Evolutionary conservation across 2,888 invertebrate genomes (phyloP).

Genomic region (Conchocele bisecta): DNA sequence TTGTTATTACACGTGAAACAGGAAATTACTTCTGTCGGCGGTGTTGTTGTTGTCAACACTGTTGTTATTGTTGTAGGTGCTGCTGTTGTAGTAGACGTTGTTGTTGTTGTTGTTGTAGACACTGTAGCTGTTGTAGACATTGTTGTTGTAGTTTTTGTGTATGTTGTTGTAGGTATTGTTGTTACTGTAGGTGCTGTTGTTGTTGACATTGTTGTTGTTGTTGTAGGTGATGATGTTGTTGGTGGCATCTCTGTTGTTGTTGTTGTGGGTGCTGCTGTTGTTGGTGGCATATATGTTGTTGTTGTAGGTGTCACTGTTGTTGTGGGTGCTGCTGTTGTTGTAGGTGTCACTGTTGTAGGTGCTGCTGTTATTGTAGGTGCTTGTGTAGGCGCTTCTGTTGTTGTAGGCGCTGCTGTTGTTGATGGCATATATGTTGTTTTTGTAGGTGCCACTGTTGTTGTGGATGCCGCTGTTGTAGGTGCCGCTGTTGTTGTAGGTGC

Average conservation of each 20-base stretch:
- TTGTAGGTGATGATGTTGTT: neutral
- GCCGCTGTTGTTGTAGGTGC: neutral
- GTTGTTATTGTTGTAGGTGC: neutral
- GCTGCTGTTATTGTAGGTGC: too few relatives aligned
- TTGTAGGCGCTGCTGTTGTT: too few relatives aligned
- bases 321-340: too few relatives aligned
- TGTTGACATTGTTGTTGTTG: neutral
- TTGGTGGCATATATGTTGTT: too few relatives aligned
- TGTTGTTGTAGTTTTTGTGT: slow-evolving; percentile 2
- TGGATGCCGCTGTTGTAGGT: neutral
- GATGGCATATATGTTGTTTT: too few relatives aligned
- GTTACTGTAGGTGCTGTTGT: neutral
- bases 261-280: too few relatives aligned
- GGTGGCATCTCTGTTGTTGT: too few relatives aligned
- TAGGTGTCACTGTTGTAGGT: too few relatives aligned
- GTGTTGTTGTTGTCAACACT: slow-evolving; percentile 12
- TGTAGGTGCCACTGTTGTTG: too few relatives aligned
- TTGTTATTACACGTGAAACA: slow-evolving; percentile 32
- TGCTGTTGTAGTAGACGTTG: neutral
- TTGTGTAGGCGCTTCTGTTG: too few relatives aligned
- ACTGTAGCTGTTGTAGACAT: neutral
- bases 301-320: too few relatives aligned
- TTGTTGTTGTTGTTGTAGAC: neutral
- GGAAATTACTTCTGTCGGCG: slow-evolving; percentile 9
- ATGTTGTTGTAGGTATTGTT: neutral